These are phyloP conservation scores for Phymatocera aterrima DNA, from an alignment of 2,888 invertebrate genomes.

Conservation along the genomic window DNA sequence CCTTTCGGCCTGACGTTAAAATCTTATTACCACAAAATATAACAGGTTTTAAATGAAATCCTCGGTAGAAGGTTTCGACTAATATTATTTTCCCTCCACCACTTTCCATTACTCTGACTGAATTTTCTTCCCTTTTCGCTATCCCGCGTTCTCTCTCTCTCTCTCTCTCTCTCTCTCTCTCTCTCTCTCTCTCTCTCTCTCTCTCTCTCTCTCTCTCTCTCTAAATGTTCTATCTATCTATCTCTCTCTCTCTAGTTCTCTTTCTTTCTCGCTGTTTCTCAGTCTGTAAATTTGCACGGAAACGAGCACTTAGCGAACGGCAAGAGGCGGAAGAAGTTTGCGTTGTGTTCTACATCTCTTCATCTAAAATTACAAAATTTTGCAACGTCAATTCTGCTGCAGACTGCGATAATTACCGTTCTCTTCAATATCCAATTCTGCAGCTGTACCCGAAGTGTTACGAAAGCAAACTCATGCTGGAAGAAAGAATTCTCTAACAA, in stretches of 20 bases:
- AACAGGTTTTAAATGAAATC: slow-evolving; percentile 39
- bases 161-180: neutral
- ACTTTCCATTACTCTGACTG: slow-evolving; percentile 35
- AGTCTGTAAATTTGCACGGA: slow-evolving; percentile 38
- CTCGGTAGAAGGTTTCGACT: slow-evolving; percentile 37
- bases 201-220: neutral
- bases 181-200: neutral
- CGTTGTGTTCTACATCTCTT: slow-evolving; percentile 29
- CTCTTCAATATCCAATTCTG: neutral
- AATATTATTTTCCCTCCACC: slow-evolving; percentile 36
- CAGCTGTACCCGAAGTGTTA: neutral
- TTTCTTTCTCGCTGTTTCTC: neutral
- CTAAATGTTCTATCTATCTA: neutral
- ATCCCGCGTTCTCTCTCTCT: neutral
- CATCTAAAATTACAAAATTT: slow-evolving; percentile 14
- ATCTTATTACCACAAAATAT: slow-evolving; percentile 24
- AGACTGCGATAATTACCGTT: neutral
- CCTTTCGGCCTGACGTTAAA: neutral
- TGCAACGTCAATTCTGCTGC: neutral
- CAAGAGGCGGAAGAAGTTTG: slow-evolving; percentile 9
- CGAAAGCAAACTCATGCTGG: neutral
- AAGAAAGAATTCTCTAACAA: neutral
- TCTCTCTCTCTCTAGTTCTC: neutral
- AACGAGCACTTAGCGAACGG: slow-evolving; percentile 35
- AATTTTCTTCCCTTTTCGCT: slow-evolving; percentile 4